Base-by-base conservation (phyloP, 2,113 vertebrate genomes). In the Beaufortia kweichowensis region DNA sequence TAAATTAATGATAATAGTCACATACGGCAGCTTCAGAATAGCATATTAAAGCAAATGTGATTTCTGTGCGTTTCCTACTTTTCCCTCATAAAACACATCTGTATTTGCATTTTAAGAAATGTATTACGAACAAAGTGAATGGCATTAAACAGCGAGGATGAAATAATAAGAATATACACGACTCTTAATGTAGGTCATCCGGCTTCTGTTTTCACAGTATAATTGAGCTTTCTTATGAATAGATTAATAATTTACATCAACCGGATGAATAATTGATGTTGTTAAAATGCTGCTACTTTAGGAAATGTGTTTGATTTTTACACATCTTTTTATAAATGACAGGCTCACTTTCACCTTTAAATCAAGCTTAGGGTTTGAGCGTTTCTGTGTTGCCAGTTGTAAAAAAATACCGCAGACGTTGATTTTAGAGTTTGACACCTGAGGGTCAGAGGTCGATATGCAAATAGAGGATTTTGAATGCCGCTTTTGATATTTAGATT, bases 201-300 rank as follows among this genome's bases (percentile, higher is more conserved):
- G 2, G 48, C 61, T 68, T 76, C 76, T 82, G 76, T 82, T 82
- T 82, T 79, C 72, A 71, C 48, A 82, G 81, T 74, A 65, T 82
- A 82, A 82, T 82, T 82, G 76, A 68, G 72, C 57, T 72, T 82
- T 50, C 65, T 76, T 82, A 79, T 82, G 77, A 82, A 55, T 76
- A 28, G 64, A 79, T 82, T 57, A 82, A 82, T 82, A 82, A 79
- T 82, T 82, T 61, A 82, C 56, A 14, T 28, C 33, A 29, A 39
- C 9, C 14, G 31, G 73, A 50, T 82, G 60, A 82, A 82, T 82
- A 79, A 82, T 76, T 70, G 77, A 79, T 82, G 65, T 48, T 65
- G 50, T 60, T 64, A 82, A 82, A 81, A 82, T 46, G 76, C 46
- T 29, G 10, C 59, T 39, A 68, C 64, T 80, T 74, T 41, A 39